phyloP scores from a whole-genome alignment of 1,140 invertebrate genomes.

The Drosophila grimshawi region DNA sequence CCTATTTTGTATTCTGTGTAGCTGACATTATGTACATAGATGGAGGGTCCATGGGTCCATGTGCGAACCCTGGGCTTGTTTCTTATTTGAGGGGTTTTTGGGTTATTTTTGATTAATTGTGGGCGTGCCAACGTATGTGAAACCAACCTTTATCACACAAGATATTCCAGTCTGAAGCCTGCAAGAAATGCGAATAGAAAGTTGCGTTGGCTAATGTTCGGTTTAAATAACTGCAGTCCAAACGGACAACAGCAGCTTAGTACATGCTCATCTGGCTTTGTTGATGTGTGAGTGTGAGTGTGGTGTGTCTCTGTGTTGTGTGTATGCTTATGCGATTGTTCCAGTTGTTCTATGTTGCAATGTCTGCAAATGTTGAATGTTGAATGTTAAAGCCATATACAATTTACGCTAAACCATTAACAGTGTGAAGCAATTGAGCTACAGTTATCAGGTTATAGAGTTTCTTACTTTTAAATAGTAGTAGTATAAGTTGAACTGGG shows the following conservation, averaged over 20 bases:
- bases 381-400: slow-evolving; percentile 58
- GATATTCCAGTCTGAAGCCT: slow-evolving; percentile 84
- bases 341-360: slow-evolving; percentile 36
- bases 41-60: neutral
- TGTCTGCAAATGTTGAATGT: slow-evolving; percentile 42
- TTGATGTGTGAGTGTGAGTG: slow-evolving; percentile 32
- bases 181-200: slow-evolving; percentile 79
- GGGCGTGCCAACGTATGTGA: slow-evolving; percentile 52
- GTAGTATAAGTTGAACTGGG: slow-evolving; percentile 23
- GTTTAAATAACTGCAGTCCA: slow-evolving; percentile 54
- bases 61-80: neutral
- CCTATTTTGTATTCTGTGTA: slow-evolving; percentile 1
- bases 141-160: slow-evolving; percentile 84
- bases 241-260: slow-evolving; percentile 52
- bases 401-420: slow-evolving; percentile 42
- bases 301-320: slow-evolving; percentile 17
- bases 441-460: slow-evolving; percentile 44
- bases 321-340: slow-evolving; percentile 24
- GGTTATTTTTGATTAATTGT: slow-evolving; percentile 6
- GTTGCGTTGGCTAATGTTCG: slow-evolving; percentile 68
- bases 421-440: slow-evolving; percentile 47
- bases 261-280: slow-evolving; percentile 53
- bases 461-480: neutral
- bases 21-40: neutral
- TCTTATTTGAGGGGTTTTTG: slow-evolving; percentile 3